Base-by-base conservation (phyloP, 2,797 vertebrate genomes). In the Trichosurus vulpecula region DNA sequence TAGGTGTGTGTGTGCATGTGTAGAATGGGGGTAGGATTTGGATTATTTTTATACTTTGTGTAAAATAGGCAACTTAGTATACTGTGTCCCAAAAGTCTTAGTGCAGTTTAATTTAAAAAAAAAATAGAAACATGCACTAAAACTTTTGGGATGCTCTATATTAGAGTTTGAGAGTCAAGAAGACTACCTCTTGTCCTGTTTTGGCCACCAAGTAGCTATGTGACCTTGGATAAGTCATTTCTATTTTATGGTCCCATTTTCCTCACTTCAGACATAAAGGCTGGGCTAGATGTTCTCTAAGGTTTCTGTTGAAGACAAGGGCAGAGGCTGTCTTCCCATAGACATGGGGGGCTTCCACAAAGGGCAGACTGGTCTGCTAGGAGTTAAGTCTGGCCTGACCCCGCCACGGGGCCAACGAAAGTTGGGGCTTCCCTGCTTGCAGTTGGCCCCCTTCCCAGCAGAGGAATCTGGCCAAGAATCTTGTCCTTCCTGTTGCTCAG, bases 401-500 rank as follows among this genome's bases (percentile, higher is more conserved):
- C n/a, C 2, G 19, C n/a, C 16, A 25, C 0, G 6, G n/a, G 19
- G 66, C n/a, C 16, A 41, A 19, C n/a, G 41, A 81, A 41, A 81
- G n/a, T 41, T 81, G n/a, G 66, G 66, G 66, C 66, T 81, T 81
- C 66, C n/a, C 66, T 81, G 66, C 66, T 81, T 47, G n/a, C n/a
- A 66, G n/a, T 81, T 81, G 66, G 66, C 66, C n/a, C 66, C 66
- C 66, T 81, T 81, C 66, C 66, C 66, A 81, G 66, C n/a, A 81
- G n/a, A 81, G 66, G n/a, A 81, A 81, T 22, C 66, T 47, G 19
- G 66, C 66, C n/a, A 81, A 81, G n/a, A 81, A 81, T 81, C 19
- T 81, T 81, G 66, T 81, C 66, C 66, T 81, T 81, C 66, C 66
- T 41, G n/a, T 81, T 81, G 19, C 19, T 81, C 66, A 41, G 66